Evolutionary conservation across 2,113 vertebrate genomes (phyloP).

Genomic region (Trematocara marginatum): DNA sequence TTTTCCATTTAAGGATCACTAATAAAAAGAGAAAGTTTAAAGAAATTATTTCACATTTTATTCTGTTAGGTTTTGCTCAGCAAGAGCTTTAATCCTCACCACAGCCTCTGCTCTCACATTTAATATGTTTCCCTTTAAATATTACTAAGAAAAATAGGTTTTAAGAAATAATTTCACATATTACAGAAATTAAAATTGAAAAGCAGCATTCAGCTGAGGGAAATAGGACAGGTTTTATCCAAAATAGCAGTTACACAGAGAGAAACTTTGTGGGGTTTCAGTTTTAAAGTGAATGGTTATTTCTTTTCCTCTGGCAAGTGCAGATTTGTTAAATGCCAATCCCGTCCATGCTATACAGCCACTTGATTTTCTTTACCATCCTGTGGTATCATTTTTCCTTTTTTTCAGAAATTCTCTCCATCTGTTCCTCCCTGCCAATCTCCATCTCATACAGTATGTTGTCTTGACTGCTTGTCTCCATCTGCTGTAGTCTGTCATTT

Average conservation of each 20-base stretch:
- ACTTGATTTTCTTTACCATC: neutral
- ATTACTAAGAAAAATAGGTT: neutral
- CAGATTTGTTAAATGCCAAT: neutral
- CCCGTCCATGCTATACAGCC: neutral
- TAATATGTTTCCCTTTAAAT: neutral
- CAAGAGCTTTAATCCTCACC: neutral
- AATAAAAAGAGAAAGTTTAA: neutral
- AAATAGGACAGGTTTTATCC: neutral
- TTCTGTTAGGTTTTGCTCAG: neutral
- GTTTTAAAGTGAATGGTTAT: neutral
- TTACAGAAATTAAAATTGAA: neutral
- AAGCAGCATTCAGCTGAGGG: neutral
- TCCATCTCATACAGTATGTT: constrained; percentile 30
- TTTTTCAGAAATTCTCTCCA: constrained; percentile 14
- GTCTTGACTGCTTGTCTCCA: constrained; percentile 5
- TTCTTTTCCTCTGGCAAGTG: neutral
- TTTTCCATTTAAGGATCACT: neutral
- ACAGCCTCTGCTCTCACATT: neutral
- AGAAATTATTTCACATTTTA: neutral
- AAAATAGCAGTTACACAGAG: neutral
- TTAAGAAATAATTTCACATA: neutral
- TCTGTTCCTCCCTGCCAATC: constrained; percentile 30
- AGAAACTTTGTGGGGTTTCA: neutral
- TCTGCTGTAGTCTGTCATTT: constrained; percentile 40
- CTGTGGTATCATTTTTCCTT: neutral